Base-by-base conservation (phyloP, 1,140 invertebrate genomes). In the Drosophila nigrodunni region DNA sequence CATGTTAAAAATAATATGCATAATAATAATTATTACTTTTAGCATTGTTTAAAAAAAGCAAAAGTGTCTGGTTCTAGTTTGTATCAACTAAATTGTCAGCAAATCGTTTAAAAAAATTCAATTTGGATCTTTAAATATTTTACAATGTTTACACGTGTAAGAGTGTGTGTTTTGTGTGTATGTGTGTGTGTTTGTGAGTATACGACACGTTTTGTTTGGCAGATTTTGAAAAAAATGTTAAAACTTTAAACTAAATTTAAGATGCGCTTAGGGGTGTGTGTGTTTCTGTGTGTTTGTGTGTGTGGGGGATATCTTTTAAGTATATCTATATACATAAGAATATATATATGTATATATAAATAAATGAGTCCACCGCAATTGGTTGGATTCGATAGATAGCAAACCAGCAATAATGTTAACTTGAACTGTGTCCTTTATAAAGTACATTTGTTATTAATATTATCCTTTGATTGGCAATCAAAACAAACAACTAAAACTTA, bases 381-480 rank as follows among this genome's bases (percentile, higher is more conserved):
- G 25, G 74, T 30, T 52, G 25, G 74, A 52, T 58, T 66, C 69
- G 57, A 41, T 69, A 77, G 70, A 82, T 82, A 74, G 83, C 71
- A 89, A 88, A 80, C 80, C 65, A 89, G 79, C 66, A 57, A 89
- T 89, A 89, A 89, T 89, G 85, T 89, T 89, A 89, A 89, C 85
- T 89, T 89, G 86, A 89, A 89, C 85, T 89, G 85, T 89, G 85
- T 89, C 85, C 75, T 90, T 73, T 59, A 89, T 81, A 70, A 89
- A 85, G 74, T 89, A 75, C 76, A 87, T 74, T 74, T 78, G 68
- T 69, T 80, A 67, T 67, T 77, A 43, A 65, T 73, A 43, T 66
- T 65, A 41, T 74, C 52, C 65, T 77, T 80, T 57, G 37, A 57
- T 57, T 54, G 50, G 50, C 50, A 54, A 35, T 54, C 35, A 50